A percentile compares a stretch with the other conserved stretches of the same genome.
Evolutionary conservation across 2,888 invertebrate species (phyloP).

Genomic region (Drosophila sordidapex): DNA sequence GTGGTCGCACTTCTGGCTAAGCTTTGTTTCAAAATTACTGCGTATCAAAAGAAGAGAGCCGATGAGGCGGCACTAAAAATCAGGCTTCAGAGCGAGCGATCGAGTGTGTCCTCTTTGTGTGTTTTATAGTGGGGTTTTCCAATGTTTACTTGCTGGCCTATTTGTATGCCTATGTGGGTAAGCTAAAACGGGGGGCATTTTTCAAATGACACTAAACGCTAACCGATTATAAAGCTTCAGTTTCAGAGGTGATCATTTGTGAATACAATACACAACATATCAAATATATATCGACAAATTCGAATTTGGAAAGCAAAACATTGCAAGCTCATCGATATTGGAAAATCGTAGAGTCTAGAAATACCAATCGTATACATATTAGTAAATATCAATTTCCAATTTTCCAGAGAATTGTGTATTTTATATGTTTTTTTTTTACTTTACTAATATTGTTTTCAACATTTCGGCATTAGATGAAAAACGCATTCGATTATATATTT

Average conservation of each 20-base stretch:
- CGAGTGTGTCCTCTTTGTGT: conserved; percentile 22
- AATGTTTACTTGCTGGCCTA: conserved; percentile 45
- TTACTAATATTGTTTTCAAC: background rate
- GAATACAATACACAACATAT: background rate
- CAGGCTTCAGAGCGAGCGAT: conserved; percentile 45
- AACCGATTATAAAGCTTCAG: background rate
- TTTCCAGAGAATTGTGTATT: background rate
- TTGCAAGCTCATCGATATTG: background rate
- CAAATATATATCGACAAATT: background rate
- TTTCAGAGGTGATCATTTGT: background rate
- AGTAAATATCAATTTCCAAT: background rate
- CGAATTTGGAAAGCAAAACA: background rate
- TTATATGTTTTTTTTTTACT: background rate
- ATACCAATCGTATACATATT: background rate
- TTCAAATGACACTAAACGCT: background rate
- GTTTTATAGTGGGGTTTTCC: conserved; percentile 26
- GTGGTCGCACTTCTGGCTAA: conserved; percentile 50
- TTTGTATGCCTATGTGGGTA: conserved; percentile 51
- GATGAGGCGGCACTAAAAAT: conserved; percentile 34
- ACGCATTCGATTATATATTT: background rate
- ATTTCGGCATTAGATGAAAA: background rate
- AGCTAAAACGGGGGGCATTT: conserved; percentile 12
- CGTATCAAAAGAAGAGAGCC: conserved; percentile 53
- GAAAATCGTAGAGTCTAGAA: background rate
- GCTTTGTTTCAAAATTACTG: conserved; percentile 53